A percentile compares a stretch with the other conserved stretches of the same genome.
Conservation (phyloP, 2,888 invertebrate species). For the Baronia brevicornis region DNA sequence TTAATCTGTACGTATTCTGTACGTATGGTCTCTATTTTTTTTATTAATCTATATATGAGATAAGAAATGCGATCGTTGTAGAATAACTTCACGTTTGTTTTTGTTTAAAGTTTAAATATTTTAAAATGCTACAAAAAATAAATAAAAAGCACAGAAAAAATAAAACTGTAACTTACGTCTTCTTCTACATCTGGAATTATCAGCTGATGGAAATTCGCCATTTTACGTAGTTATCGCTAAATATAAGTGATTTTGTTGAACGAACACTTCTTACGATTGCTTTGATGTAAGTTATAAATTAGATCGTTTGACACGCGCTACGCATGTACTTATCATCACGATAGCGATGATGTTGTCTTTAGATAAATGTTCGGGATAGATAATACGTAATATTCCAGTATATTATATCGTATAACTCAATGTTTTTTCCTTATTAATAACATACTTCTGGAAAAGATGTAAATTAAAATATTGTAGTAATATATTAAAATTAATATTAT, state of each 20-base stretch:
- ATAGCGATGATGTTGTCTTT: slow-evolving; percentile 2
- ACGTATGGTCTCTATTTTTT: too few species aligned
- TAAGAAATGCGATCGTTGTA: not conserved
- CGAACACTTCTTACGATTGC: slow-evolving; percentile 25
- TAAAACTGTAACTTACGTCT: slow-evolving; percentile 34
- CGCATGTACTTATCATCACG: slow-evolving; percentile 8
- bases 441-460: slow-evolving; percentile 7
- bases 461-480: slow-evolving; percentile 6
- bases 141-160: too few species aligned
- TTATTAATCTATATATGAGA: too few species aligned
- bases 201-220: slow-evolving; percentile 27
- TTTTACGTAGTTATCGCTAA: slow-evolving; percentile 20
- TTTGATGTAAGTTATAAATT: slow-evolving; percentile 46
- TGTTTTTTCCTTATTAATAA: too few species aligned
- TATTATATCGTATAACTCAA: too few species aligned
- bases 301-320: slow-evolving; percentile 3
- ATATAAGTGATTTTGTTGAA: slow-evolving; percentile 19
- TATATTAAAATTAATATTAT: too few species aligned
- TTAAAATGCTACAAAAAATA: slow-evolving; percentile 11
- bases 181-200: slow-evolving; percentile 37
- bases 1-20: too few species aligned
- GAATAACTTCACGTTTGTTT: not conserved
- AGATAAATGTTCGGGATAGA: slow-evolving; percentile 9
- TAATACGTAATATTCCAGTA: too few species aligned
- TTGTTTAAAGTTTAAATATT: not conserved